phyloP scores from a whole-genome alignment of 2,797 vertebrate genomes.

The Acanthopagrus latus region DNA sequence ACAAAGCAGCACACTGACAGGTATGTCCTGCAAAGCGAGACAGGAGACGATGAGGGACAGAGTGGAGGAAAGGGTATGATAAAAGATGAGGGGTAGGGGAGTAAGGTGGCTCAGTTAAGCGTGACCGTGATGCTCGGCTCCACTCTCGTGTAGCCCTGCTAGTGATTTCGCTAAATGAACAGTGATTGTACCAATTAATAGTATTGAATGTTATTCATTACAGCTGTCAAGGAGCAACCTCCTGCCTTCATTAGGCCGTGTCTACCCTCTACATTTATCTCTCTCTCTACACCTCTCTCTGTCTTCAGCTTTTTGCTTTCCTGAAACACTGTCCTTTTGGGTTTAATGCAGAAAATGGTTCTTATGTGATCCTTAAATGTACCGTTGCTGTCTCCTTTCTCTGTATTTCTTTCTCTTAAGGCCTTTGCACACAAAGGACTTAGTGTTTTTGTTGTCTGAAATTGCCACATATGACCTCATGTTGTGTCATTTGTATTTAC shows the following conservation, averaged over 20 bases:
- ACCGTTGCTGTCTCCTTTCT: background rate
- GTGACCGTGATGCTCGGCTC: conserved; percentile 76
- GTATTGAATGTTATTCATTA: conserved; percentile 94
- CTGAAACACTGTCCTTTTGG: background rate
- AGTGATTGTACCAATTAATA: conserved; percentile 94
- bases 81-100: background rate
- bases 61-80: background rate
- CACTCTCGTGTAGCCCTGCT: conserved; percentile 89
- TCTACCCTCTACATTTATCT: conserved; percentile 39
- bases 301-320: conserved; percentile 2
- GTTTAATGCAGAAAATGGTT: background rate
- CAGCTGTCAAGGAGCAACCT: conserved; percentile 85
- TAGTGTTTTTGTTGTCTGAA: too few species aligned
- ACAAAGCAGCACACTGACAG: conserved; percentile 15
- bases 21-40: conserved; percentile 18
- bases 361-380: background rate
- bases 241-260: conserved; percentile 61
- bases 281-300: conserved; percentile 7
- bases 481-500: too few species aligned
- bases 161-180: conserved; percentile 93
- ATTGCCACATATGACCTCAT: too few species aligned
- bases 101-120: conserved; percentile 37
- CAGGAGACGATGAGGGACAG: conserved; percentile 9
- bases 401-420: background rate
- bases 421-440: too few species aligned